Percentiles rank a stretch among this genome's conserved stretches.
These are phyloP conservation scores for Galeopsomyia nigrocyanea DNA, from an alignment of 2,888 invertebrate species.

Conservation along the genomic window DNA sequence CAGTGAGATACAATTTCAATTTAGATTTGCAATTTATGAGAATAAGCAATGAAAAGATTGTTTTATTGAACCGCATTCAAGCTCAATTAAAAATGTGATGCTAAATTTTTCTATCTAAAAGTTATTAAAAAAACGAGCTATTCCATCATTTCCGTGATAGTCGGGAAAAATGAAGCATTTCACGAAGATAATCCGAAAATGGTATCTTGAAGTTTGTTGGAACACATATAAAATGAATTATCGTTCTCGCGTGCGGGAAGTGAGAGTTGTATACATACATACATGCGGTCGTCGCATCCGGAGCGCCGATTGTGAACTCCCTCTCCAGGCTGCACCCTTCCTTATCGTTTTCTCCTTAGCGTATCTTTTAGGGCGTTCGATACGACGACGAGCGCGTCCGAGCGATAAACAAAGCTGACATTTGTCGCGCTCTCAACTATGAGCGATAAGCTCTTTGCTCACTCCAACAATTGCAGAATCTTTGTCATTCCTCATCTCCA, in stretches of 20 bases:
- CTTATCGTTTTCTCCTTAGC: slow-evolving; percentile 41
- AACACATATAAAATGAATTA: slow-evolving; percentile 10
- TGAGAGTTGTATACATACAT: too few species aligned
- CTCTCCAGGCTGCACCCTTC: slow-evolving; percentile 16
- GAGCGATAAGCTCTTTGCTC: background rate
- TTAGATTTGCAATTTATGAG: too few species aligned
- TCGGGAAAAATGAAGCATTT: background rate
- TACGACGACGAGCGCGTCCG: slow-evolving; percentile 5
- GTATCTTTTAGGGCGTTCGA: slow-evolving; percentile 43
- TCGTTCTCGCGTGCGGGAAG: slow-evolving; percentile 30
- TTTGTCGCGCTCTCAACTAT: slow-evolving; percentile 8
- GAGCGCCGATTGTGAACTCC: slow-evolving; percentile 18
- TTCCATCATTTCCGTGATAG: too few species aligned
- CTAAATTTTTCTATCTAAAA: background rate
- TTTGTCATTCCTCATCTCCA: background rate
- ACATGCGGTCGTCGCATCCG: slow-evolving; percentile 38
- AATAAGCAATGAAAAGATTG: too few species aligned
- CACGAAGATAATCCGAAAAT: slow-evolving; percentile 25
- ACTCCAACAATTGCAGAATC: too few species aligned
- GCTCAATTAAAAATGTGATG: too few species aligned
- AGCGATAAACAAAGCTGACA: slow-evolving; percentile 20
- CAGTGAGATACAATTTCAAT: too few species aligned
- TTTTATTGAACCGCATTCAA: too few species aligned
- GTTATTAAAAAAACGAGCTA: background rate
- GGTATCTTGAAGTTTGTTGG: slow-evolving; percentile 12